A percentile compares a stretch with the other conserved stretches of the same genome.
phyloP scores from a whole-genome alignment of 2,888 invertebrate species.

The Hipparchia semele region DNA sequence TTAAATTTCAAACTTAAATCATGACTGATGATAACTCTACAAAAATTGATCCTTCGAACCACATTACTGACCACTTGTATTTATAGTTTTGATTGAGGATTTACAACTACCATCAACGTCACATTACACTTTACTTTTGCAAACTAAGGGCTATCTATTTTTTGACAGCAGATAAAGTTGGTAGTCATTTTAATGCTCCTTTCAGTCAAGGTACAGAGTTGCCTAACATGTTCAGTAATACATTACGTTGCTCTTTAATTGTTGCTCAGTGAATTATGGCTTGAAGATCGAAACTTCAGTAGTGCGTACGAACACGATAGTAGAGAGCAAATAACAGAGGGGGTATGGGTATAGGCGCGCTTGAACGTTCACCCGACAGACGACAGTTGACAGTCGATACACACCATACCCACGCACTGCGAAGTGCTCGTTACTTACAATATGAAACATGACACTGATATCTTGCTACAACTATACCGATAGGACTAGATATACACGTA shows the following conservation, averaged over 20 bases:
- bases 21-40: neutral
- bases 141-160: no score
- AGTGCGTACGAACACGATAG: conserved; percentile 7
- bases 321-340: conserved; percentile 8
- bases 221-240: no score
- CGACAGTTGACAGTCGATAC: conserved; percentile 20
- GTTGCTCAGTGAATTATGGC: no score
- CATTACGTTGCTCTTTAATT: no score
- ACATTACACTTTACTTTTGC: no score
- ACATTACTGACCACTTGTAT: neutral
- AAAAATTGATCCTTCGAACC: neutral
- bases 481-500: neutral
- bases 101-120: no score
- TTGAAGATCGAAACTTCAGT: neutral
- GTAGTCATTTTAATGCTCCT: neutral
- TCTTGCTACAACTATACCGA: neutral
- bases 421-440: conserved; percentile 16
- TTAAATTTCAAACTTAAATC: neutral
- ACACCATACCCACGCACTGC: conserved; percentile 7
- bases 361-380: conserved; percentile 20
- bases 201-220: neutral
- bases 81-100: no score
- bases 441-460: conserved; percentile 18
- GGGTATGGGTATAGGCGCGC: conserved; percentile 12
- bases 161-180: neutral